phyloP scores from a whole-genome alignment of 1,140 invertebrate genomes.

The Panulirus ornatus region DNA sequence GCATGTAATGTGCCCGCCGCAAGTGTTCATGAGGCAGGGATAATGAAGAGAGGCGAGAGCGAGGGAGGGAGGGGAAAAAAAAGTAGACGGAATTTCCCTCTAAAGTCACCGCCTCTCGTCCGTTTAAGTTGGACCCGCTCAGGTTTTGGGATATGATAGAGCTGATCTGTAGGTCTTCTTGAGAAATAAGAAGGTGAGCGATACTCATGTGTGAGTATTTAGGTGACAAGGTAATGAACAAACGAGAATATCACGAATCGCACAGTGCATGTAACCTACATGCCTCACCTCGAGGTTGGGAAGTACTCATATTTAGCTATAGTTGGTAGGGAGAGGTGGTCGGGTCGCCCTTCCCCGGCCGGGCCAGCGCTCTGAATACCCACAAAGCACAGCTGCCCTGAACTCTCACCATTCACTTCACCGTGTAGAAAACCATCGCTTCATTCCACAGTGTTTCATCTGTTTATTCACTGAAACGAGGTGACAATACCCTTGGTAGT shows the following conservation, averaged over 20 bases:
- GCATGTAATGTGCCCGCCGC: slow-evolving; percentile 50
- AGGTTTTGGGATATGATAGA: too few relatives aligned
- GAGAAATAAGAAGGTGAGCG: too few relatives aligned
- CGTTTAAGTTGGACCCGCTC: not conserved
- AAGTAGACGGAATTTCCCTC: not conserved
- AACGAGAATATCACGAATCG: too few relatives aligned
- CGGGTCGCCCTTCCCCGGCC: not conserved
- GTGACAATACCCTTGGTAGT: slow-evolving; percentile 44
- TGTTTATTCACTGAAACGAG: slow-evolving; percentile 30
- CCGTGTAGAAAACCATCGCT: slow-evolving; percentile 56
- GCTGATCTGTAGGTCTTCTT: too few relatives aligned
- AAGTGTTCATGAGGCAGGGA: slow-evolving; percentile 27
- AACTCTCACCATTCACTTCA: slow-evolving; percentile 48
- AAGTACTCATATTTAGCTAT: not conserved
- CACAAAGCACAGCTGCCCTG: slow-evolving; percentile 42
- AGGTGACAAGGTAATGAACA: too few relatives aligned
- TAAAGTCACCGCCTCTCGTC: not conserved
- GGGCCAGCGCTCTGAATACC: slow-evolving; percentile 34
- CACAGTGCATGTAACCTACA: too few relatives aligned
- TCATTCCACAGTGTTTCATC: slow-evolving; percentile 64
- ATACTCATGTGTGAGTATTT: too few relatives aligned
- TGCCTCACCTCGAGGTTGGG: too few relatives aligned
- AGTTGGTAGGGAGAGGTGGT: not conserved
- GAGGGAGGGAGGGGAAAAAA: not conserved
- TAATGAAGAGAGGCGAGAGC: not conserved